phyloP scores from a whole-genome alignment of 2,113 vertebrate genomes.

The Pavo muticus region DNA sequence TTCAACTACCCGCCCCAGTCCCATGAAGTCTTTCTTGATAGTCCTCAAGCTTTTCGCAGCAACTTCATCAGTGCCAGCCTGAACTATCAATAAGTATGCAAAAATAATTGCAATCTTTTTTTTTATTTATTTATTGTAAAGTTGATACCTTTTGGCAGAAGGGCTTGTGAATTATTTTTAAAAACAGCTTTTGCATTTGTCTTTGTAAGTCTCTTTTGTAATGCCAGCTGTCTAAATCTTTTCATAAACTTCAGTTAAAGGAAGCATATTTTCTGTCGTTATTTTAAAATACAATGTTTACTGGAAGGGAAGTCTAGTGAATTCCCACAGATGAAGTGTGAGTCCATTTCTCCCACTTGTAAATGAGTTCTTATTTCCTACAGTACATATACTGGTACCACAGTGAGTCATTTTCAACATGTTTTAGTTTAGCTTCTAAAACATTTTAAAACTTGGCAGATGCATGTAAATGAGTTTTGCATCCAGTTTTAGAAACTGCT shows the following conservation, averaged over 20 bases:
- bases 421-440: constrained; percentile 82
- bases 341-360: constrained; percentile 82
- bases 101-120: not conserved
- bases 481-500: constrained; percentile 75
- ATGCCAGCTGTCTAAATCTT: constrained; percentile 72
- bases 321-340: constrained; percentile 82
- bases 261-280: constrained; percentile 78
- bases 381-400: constrained; percentile 76
- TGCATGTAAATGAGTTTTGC: constrained; percentile 68
- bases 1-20: too few species aligned
- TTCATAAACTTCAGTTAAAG: constrained; percentile 74
- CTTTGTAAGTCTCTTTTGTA: constrained; percentile 61
- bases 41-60: too few species aligned
- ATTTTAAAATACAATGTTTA: constrained; percentile 82
- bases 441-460: constrained; percentile 79
- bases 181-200: constrained; percentile 61
- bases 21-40: too few species aligned
- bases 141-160: constrained; percentile 41
- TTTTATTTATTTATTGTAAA: not conserved
- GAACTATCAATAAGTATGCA: not conserved
- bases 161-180: constrained; percentile 28
- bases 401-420: constrained; percentile 81
- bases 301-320: constrained; percentile 80
- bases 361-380: constrained; percentile 84
- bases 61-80: too few species aligned